Base-by-base conservation (phyloP, 2,113 vertebrate genomes). In the Megaleporinus macrocephalus region DNA sequence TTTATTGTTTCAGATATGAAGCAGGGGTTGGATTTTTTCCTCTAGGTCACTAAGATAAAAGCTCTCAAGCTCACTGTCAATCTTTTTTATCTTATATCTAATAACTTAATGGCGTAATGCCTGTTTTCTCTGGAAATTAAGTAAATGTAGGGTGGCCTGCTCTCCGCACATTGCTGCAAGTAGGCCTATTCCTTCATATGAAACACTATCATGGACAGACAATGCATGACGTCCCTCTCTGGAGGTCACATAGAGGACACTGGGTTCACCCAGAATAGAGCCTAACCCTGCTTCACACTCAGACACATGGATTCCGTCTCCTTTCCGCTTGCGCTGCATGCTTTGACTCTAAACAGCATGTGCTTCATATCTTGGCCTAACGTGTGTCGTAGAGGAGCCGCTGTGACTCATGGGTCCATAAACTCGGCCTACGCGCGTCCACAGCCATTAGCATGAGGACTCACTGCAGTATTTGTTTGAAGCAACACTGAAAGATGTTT, bases 271-370 rank as follows among this genome's bases (percentile, higher is more conserved):
- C 27, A 30, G 41, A 4, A n/a, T 41, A 65, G 27, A 61, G 27
- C 10, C 33, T 73, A 30, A 33, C 18, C 68, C 13, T 36, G 69
- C 36, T 63, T 80, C 33, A 65, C 70, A 36, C 59, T 80, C 78
- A 41, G 36, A 80, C 79, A 73, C 73, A 73, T 75, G 79, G 79
- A 41, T 1, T 74, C 41, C 29, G 47, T 81, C 47, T 73, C 26
- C 33, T 44, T 16, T 79, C 57, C 24, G 36, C 69, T 49, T 22
- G 13, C 30, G 24, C 44, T 78, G 63, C 44, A 68, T 1, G 9
- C n/a, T 61, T n/a, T 61, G 57, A 20, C 27, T 65, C 51, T 20
- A 29, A 59, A 65, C 70, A 36, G 59, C 29, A 22, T 44, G 63
- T 57, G 47, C 79, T 75, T 51, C 36, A 7, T 81, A 22, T 76